Evolutionary conservation across 2,888 invertebrate genomes (phyloP), one percentile per base, ranked within the genome.

Genomic region (Andricus curvator): DNA sequence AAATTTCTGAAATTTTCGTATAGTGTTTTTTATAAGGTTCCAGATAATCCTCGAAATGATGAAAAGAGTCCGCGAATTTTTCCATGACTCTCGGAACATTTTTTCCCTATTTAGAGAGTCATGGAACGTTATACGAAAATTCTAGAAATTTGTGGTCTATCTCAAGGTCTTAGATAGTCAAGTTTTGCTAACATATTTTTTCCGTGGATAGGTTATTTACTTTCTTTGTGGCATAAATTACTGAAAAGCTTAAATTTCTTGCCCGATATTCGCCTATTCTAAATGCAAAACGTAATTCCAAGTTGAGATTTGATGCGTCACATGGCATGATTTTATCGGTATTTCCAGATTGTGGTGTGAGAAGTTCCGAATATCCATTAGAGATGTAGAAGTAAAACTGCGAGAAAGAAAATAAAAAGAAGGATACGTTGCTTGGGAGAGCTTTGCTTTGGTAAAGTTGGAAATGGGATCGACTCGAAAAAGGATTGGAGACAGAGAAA

Each of bases 351-450:
- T 62, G 25, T 62, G 25, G 62, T 25, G 25, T 15, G 48, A 44
- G 68, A 25, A 48, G 68, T 68, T 68, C 41, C 48, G 68, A 68
- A 68, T 68, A 68, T 68, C 68, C 48, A 68, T 68, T 68, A 68
- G 48, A 48, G 22, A 68, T 48, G 44, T n/a, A 67, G n/a, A 22
- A 41, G 41, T 68, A 20, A 68, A 68, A 68, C 44, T 48, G 68
- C 15, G 22, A 41, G 1, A 48, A 48, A 44, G 68, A 48, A 68
- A 68, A 68, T 41, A 48, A 68, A 44, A 68, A 22, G 15, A 22
- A 20, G 13, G 22, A 68, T 68, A 68, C 68, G 68, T 6, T 17
- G 68, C 48, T 25, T 68, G 15, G 44, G 17, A 68, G 68, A 68
- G 48, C 68, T 48, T 25, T 68, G 48, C 44, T 44, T 68, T 68